phyloP scores from a whole-genome alignment of 2,888 invertebrate genomes.

The Biston betularia region DNA sequence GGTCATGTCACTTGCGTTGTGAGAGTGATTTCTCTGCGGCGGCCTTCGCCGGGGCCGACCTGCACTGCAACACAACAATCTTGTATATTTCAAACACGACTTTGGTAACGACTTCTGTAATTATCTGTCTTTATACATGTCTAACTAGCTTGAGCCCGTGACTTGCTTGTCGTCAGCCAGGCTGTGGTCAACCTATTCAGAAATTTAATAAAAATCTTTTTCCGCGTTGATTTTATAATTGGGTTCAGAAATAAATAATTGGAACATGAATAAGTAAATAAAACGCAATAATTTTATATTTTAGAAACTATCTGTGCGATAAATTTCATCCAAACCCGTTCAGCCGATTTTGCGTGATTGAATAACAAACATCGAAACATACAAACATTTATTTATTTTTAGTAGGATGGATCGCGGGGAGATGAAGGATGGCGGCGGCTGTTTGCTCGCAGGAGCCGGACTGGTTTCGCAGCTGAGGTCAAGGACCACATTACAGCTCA shows the following conservation, averaged over 20 bases:
- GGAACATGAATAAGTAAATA: too few species aligned
- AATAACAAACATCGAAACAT: neutral
- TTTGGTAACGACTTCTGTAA: neutral
- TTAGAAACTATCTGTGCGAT: too few species aligned
- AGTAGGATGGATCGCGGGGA: neutral
- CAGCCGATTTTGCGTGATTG: too few species aligned
- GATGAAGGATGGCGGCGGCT: neutral
- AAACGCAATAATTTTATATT: too few species aligned
- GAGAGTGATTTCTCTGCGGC: neutral
- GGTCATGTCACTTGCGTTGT: neutral
- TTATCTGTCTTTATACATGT: neutral
- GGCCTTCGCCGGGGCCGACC: neutral
- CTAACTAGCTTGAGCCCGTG: too few species aligned
- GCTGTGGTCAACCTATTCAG: too few species aligned
- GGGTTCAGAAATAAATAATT: too few species aligned
- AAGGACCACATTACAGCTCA: conserved; percentile 32
- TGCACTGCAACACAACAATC: neutral
- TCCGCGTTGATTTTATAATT: too few species aligned
- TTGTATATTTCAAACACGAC: neutral
- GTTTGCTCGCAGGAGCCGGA: conserved; percentile 10
- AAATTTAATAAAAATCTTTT: too few species aligned
- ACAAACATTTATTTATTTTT: conserved; percentile 1
- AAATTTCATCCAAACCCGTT: too few species aligned
- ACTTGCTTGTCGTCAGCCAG: too few species aligned
- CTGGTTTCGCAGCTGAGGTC: conserved; percentile 31